Percentiles rank a stretch among this genome's conserved stretches.
phyloP scores from a whole-genome alignment of 2,888 invertebrate genomes.

The Caenorhabditis drosophilae region DNA sequence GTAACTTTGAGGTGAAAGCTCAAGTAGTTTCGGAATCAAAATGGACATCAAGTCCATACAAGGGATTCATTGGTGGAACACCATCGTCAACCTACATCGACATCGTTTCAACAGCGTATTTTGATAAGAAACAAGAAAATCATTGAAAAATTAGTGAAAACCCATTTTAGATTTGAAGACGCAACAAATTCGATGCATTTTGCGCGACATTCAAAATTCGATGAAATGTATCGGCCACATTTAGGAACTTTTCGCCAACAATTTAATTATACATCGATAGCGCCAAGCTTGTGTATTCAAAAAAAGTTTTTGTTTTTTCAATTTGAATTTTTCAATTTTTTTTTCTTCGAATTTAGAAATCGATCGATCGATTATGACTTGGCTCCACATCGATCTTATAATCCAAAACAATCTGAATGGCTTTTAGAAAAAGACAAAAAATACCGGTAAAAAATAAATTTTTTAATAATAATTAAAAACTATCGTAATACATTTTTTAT shows the following conservation, averaged over 20 bases:
- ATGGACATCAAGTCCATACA: constrained; percentile 40
- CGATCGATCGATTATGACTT: constrained; percentile 52
- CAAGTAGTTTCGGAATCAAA: constrained; percentile 33
- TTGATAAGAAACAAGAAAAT: no score
- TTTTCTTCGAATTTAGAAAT: constrained; percentile 51
- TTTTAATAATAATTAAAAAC: constrained; percentile 1
- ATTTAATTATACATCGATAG: constrained; percentile 50
- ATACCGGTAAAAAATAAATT: constrained; percentile 17
- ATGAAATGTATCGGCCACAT: constrained; percentile 52
- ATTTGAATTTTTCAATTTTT: neutral
- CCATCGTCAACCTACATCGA: constrained; percentile 47
- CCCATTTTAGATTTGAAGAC: constrained; percentile 27
- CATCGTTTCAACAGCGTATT: constrained; percentile 48
- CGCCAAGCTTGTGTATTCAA: constrained; percentile 50
- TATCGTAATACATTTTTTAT: no score
- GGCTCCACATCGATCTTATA: constrained; percentile 58
- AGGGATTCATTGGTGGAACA: constrained; percentile 39
- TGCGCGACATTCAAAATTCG: constrained; percentile 46
- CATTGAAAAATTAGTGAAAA: no score
- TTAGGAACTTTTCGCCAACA: constrained; percentile 49
- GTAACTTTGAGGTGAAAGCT: constrained; percentile 32
- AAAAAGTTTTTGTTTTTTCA: no score
- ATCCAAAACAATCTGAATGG: constrained; percentile 62
- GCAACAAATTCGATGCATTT: constrained; percentile 35
- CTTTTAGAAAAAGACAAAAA: constrained; percentile 46